These are phyloP conservation scores for Scaptomyza caliginosa DNA, from an alignment of 2,888 invertebrate species.

Conservation along the genomic window DNA sequence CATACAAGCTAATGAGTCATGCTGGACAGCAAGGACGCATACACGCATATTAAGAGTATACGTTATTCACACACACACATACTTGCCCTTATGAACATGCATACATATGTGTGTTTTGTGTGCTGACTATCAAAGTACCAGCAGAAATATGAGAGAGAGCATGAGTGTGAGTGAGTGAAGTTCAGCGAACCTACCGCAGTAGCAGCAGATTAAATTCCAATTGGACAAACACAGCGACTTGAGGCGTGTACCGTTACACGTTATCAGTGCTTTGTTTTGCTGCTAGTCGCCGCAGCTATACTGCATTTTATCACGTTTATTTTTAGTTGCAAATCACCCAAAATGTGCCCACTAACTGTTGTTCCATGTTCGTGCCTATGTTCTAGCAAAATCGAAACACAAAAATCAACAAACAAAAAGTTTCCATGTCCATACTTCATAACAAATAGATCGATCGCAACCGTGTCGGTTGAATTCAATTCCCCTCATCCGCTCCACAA, in stretches of 20 bases:
- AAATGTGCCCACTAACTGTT: slow-evolving; percentile 19
- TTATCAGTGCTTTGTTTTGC: slow-evolving; percentile 27
- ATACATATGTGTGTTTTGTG: slow-evolving; percentile 1
- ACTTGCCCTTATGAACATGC: no score
- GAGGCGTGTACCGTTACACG: slow-evolving; percentile 36
- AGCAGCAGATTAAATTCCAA: slow-evolving; percentile 59
- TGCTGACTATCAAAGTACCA: slow-evolving; percentile 34
- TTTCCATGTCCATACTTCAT: slow-evolving; percentile 7
- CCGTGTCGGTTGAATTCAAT: slow-evolving; percentile 1
- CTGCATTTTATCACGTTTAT: slow-evolving; percentile 77
- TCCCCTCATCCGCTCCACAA: not conserved
- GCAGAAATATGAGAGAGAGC: slow-evolving; percentile 33
- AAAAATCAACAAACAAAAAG: not conserved
- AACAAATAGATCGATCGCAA: slow-evolving; percentile 23
- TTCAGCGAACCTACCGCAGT: slow-evolving; percentile 65
- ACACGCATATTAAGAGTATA: not conserved
- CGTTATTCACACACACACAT: not conserved
- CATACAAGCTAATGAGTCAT: slow-evolving; percentile 44
- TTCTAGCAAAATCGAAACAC: slow-evolving; percentile 11
- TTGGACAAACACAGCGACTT: slow-evolving; percentile 46
- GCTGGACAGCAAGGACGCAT: slow-evolving; percentile 38
- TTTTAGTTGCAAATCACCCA: slow-evolving; percentile 69
- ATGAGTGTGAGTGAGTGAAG: slow-evolving; percentile 29
- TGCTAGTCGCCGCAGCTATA: slow-evolving; percentile 36
- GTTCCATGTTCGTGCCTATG: slow-evolving; percentile 27